Evolutionary conservation across 2,113 vertebrate species (phyloP).

Genomic region (Leptodactylus fuscus): DNA sequence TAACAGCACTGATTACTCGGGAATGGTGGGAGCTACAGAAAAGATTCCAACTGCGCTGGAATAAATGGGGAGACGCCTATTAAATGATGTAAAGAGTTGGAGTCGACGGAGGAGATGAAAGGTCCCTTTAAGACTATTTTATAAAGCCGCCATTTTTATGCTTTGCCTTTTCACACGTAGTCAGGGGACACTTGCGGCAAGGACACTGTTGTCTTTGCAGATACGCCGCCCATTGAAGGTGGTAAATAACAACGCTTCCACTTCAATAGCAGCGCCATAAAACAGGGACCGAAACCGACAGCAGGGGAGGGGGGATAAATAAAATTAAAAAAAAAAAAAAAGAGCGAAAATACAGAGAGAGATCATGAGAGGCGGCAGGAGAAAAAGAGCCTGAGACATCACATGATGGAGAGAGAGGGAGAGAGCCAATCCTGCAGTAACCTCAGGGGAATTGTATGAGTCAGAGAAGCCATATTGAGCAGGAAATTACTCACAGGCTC

Average conservation of each 20-base stretch:
- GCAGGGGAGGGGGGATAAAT: neutral
- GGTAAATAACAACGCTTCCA: neutral
- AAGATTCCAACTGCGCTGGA: too few relatives aligned
- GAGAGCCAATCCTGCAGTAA: constrained; percentile 76
- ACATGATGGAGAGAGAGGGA: constrained; percentile 52
- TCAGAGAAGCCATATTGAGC: constrained; percentile 97
- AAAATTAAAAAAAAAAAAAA: constrained; percentile 2
- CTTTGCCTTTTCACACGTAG: neutral
- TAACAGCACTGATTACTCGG: too few relatives aligned
- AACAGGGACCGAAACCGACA: neutral
- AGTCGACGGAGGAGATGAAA: too few relatives aligned
- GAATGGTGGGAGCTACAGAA: too few relatives aligned
- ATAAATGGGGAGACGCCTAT: too few relatives aligned
- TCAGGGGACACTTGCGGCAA: neutral
- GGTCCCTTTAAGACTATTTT: too few relatives aligned
- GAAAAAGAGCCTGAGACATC: constrained; percentile 39
- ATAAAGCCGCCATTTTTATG: neutral
- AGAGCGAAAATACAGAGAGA: neutral
- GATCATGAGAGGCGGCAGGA: constrained; percentile 29
- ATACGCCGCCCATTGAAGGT: neutral
- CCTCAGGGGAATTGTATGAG: constrained; percentile 86
- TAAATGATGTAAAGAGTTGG: too few relatives aligned
- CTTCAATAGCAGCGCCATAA: neutral
- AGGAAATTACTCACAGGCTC: constrained; percentile 98
- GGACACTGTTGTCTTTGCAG: neutral